These are phyloP conservation scores for Trachymyrmex septentrionalis DNA, from an alignment of 1,140 invertebrate species.

Conservation along the genomic window DNA sequence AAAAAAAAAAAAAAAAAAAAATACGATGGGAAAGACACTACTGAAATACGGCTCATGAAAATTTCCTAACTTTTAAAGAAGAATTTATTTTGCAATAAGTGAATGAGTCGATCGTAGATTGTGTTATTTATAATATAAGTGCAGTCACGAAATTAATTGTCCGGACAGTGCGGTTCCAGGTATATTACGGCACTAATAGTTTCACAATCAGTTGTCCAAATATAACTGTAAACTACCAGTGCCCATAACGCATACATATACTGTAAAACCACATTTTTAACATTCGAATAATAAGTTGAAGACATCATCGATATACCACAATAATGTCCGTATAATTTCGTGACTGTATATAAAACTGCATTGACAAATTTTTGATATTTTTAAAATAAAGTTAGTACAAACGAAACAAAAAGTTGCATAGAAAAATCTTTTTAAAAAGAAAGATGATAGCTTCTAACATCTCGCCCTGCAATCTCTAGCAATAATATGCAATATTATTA, in stretches of 20 bases:
- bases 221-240: no score
- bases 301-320: no score
- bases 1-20: constrained; percentile 83
- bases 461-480: neutral
- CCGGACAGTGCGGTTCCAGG: no score
- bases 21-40: constrained; percentile 76
- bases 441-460: neutral
- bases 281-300: no score
- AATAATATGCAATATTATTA: constrained; percentile 31
- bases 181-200: no score
- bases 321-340: no score
- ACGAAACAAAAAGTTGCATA: neutral
- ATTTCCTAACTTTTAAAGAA: neutral
- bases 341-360: neutral
- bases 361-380: neutral
- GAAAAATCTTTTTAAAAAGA: constrained; percentile 4
- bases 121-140: neutral
- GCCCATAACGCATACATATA: no score
- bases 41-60: neutral
- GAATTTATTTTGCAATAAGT: neutral
- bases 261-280: no score
- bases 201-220: no score
- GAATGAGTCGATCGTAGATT: no score
- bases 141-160: no score
- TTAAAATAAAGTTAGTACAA: neutral